Percentiles rank a stretch among this genome's conserved stretches.
Conservation (phyloP, 2,797 vertebrate genomes). For the Masticophis lateralis region DNA sequence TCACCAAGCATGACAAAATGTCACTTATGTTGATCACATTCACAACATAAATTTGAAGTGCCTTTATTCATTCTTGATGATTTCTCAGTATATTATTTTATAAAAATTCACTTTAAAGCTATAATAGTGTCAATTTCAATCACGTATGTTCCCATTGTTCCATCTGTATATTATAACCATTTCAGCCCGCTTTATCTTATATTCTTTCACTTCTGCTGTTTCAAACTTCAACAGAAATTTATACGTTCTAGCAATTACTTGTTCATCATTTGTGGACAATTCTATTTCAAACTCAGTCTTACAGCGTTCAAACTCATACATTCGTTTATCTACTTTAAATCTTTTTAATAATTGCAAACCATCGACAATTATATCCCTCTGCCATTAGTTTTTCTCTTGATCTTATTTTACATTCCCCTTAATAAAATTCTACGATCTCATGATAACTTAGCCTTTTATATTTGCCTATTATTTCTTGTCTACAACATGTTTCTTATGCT, state of each 20-base stretch:
- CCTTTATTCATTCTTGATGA: neutral
- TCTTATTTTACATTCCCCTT: neutral
- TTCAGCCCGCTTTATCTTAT: neutral
- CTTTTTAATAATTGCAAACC: neutral
- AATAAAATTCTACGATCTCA: neutral
- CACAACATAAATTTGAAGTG: neutral
- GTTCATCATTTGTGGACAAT: neutral
- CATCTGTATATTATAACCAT: neutral
- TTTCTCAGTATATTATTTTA: neutral
- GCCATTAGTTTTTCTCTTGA: neutral
- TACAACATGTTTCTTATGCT: neutral
- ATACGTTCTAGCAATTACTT: neutral
- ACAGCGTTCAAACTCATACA: neutral
- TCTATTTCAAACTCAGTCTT: neutral
- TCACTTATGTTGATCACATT: neutral
- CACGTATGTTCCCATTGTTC: no score
- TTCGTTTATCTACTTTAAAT: neutral
- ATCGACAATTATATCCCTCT: neutral
- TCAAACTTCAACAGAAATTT: neutral
- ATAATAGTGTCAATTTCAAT: neutral
- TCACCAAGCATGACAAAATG: neutral
- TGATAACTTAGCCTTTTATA: neutral
- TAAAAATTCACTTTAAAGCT: neutral
- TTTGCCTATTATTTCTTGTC: neutral
- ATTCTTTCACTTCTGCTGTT: neutral